Evolutionary conservation across 2,797 vertebrate genomes (phyloP), one percentile per base, ranked within the genome.

Genomic region (Clarias platycephalus): DNA sequence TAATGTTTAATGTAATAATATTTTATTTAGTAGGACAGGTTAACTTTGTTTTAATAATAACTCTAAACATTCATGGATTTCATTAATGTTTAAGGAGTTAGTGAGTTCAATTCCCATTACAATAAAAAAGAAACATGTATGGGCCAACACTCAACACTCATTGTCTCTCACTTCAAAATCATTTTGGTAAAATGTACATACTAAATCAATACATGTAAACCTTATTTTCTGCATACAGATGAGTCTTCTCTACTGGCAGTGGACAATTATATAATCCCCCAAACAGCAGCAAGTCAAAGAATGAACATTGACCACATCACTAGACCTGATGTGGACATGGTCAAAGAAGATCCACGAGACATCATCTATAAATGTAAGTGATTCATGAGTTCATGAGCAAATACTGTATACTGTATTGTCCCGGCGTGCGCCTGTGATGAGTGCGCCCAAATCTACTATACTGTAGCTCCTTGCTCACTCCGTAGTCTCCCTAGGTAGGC

Each of bases 161-260:
- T 40, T 60, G 16, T 58, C 55, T 37, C 20, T 77, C 28, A 60
- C 9, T 22, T 76, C 26, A 20, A n/a, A 77, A 60, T 78, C 3
- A 9, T 10, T 13, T 62, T 62, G 22, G 12, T n/a, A 6, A 34
- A 34, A 77, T 7, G 0, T 60, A 37, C 58, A 20, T 37, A 31
- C 10, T 20, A 76, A 2, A 15, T 55, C 24, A 57, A 57, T 20
- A 31, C 4, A 57, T 31, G 20, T 31, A 57, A 10, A 37, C 8
- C 13, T 55, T 57, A 95, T 96, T 78, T 49, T 62, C 10, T 78
- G 0, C 26, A 37, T 55, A 24, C 28, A 88, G 88, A 88, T 83
- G 86, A 88, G 64, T 83, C 86, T 34, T 80, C 80, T 58, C 12
- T 76, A 31, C 22, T n/a, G 67, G 57, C 67, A 44, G 86, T 63